Conservation (phyloP, 2,113 vertebrate genomes). For the Dolichallabes microphthalmus region DNA sequence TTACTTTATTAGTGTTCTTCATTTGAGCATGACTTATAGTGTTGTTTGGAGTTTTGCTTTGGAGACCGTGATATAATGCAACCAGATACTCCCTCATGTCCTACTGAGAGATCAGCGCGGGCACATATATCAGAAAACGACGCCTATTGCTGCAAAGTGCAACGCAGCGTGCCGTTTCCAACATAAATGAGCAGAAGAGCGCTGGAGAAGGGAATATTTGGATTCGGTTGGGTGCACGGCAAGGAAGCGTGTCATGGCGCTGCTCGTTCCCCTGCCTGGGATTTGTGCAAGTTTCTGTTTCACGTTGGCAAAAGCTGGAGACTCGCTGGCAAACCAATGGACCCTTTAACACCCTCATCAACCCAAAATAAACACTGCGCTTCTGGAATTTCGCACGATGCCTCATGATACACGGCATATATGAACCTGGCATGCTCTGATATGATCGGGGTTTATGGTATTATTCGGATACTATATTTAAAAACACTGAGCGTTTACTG, state of each 20-base stretch:
- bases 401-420: conserved; percentile 8
- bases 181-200: conserved; percentile 44
- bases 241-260: conserved; percentile 38
- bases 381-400: conserved; percentile 14
- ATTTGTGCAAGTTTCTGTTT: conserved; percentile 28
- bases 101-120: conserved; percentile 41
- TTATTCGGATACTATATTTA: not conserved
- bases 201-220: conserved; percentile 30
- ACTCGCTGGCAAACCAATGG: conserved; percentile 32
- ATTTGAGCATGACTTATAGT: conserved; percentile 44
- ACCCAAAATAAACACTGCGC: conserved; percentile 41
- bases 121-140: conserved; percentile 50
- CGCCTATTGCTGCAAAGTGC: conserved; percentile 37
- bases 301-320: conserved; percentile 34
- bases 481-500: not conserved
- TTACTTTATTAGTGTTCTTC: conserved; percentile 50
- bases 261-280: conserved; percentile 36
- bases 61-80: conserved; percentile 50
- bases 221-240: conserved; percentile 35
- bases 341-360: conserved; percentile 35
- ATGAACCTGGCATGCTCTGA: not conserved
- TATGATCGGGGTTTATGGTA: not conserved
- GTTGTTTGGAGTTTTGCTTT: conserved; percentile 44
- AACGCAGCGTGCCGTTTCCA: conserved; percentile 43
- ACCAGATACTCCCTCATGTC: conserved; percentile 51